Conservation (phyloP, 2,113 vertebrate species). For the Corapipo altera region DNA sequence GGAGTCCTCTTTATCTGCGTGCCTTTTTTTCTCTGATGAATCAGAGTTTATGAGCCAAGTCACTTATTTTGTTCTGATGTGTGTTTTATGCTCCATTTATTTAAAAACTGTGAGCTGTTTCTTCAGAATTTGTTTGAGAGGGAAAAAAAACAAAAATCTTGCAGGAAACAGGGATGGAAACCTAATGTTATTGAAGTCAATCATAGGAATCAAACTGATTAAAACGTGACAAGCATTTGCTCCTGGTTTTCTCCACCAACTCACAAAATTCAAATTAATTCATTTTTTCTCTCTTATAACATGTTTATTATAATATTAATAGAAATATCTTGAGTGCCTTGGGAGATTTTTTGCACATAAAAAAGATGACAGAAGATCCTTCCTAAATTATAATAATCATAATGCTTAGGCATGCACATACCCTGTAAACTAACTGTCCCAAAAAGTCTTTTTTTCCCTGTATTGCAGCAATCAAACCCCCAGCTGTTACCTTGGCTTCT, state of each 20-base stretch:
- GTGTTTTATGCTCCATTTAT: slow-evolving; percentile 18
- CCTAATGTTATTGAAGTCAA: neutral
- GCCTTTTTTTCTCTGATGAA: neutral
- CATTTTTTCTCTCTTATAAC: neutral
- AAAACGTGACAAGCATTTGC: neutral
- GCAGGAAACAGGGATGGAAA: neutral
- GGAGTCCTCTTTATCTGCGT: neutral
- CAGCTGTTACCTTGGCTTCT: neutral
- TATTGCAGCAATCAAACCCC: neutral
- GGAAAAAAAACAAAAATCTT: neutral
- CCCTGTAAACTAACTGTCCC: neutral
- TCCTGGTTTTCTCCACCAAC: neutral
- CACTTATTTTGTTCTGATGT: neutral
- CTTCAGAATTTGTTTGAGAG: neutral
- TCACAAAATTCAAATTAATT: neutral
- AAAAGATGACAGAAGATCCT: neutral
- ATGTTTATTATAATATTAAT: neutral
- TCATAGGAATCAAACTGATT: neutral
- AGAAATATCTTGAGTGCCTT: neutral
- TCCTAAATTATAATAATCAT: neutral
- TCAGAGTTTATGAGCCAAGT: neutral
- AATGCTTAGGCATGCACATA: neutral
- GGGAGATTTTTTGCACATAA: neutral
- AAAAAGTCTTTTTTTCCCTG: neutral
- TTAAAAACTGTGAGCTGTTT: neutral